Evolutionary conservation across 2,797 vertebrate species (phyloP).

Genomic region (Acrossocheilus fasciatus): DNA sequence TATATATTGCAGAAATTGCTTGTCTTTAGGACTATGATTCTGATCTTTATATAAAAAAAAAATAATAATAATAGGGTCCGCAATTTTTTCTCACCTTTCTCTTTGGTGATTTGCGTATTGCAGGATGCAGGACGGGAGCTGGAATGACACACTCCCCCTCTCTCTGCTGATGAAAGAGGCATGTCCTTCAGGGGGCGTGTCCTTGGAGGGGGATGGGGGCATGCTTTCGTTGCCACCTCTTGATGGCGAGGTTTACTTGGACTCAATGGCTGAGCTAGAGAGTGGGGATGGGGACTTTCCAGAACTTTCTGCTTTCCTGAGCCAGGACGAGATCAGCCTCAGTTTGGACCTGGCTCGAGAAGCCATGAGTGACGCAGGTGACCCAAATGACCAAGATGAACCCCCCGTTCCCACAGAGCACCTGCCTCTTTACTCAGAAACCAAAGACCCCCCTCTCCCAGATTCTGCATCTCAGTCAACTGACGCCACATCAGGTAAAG

Average conservation of each 20-base stretch:
- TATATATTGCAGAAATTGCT: background rate
- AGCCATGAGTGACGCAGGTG: slow-evolving; percentile 81
- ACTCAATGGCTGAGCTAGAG: slow-evolving; percentile 82
- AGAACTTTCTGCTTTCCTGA: slow-evolving; percentile 92
- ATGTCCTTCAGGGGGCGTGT: slow-evolving; percentile 68
- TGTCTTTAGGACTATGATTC: background rate
- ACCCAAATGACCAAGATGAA: slow-evolving; percentile 72
- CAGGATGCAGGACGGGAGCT: slow-evolving; percentile 88
- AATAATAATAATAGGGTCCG: no score
- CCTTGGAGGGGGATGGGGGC: slow-evolving; percentile 69
- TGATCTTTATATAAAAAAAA: background rate
- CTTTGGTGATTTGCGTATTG: slow-evolving; percentile 63
- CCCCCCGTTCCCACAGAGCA: slow-evolving; percentile 64
- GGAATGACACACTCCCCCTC: slow-evolving; percentile 79
- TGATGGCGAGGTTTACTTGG: slow-evolving; percentile 82
- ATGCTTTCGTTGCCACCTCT: slow-evolving; percentile 85
- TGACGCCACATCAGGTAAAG: slow-evolving; percentile 63
- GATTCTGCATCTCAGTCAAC: slow-evolving; percentile 53
- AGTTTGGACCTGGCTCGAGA: slow-evolving; percentile 93
- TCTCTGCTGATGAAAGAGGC: slow-evolving; percentile 80
- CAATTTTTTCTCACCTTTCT: background rate
- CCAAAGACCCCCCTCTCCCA: slow-evolving; percentile 63
- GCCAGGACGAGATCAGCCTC: slow-evolving; percentile 90
- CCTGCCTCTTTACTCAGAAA: slow-evolving; percentile 66
- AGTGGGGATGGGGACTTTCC: slow-evolving; percentile 81